phyloP scores from a whole-genome alignment of 1,140 invertebrate species.

The Apocrypta bakeri region DNA sequence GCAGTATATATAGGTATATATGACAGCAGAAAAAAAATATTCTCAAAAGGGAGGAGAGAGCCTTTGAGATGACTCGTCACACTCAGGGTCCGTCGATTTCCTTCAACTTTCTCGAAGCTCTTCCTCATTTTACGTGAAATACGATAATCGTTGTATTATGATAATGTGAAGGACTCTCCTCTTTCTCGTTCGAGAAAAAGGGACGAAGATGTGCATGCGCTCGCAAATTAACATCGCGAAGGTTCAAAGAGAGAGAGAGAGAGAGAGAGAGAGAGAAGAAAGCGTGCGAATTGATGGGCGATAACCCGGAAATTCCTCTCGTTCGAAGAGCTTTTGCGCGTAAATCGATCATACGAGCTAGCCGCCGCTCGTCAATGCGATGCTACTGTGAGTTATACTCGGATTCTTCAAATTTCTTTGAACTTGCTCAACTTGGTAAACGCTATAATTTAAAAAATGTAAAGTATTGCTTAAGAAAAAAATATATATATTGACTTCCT shows the following conservation, averaged over 20 bases:
- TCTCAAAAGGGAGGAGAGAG: too few relatives aligned
- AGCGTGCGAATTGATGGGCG: neutral
- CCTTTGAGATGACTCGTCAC: neutral
- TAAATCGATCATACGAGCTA: too few relatives aligned
- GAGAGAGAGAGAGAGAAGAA: neutral
- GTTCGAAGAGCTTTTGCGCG: conserved; percentile 13
- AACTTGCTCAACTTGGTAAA: too few relatives aligned
- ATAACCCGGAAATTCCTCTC: neutral
- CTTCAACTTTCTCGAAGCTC: neutral
- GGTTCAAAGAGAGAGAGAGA: neutral
- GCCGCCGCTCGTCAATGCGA: too few relatives aligned
- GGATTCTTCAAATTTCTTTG: too few relatives aligned
- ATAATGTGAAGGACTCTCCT: conserved; percentile 28
- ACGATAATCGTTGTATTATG: conserved; percentile 46
- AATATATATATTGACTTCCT: too few relatives aligned
- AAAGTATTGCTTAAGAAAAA: too few relatives aligned
- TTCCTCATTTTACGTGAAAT: conserved; percentile 21
- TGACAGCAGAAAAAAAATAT: too few relatives aligned
- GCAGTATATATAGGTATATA: too few relatives aligned
- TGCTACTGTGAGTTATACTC: too few relatives aligned
- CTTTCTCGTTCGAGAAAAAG: neutral
- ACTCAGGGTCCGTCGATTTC: conserved; percentile 16
- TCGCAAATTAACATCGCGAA: conserved; percentile 22
- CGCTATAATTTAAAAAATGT: too few relatives aligned
- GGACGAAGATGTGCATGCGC: neutral